Evolutionary conservation across 1,140 invertebrate genomes (phyloP).

Genomic region (Mamestra configurata): DNA sequence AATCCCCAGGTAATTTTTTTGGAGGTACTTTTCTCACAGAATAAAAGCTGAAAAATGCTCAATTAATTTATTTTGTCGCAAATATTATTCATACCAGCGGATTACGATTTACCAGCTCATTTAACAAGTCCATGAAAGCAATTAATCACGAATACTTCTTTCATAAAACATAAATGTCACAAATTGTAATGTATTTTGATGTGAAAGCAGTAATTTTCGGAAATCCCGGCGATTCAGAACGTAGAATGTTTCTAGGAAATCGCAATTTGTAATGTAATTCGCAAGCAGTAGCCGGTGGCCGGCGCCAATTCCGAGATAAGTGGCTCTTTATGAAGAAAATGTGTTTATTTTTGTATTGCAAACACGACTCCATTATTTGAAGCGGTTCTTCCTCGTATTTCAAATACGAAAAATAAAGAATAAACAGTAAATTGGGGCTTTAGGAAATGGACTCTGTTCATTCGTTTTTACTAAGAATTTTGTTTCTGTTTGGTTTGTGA

Average conservation of each 20-base stretch:
- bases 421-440: background rate
- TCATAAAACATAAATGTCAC: background rate
- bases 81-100: too few species aligned
- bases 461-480: background rate
- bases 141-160: background rate
- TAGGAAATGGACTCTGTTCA: background rate
- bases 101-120: background rate
- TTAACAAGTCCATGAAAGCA: background rate
- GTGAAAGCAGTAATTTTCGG: background rate
- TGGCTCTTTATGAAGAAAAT: slow-evolving; percentile 1
- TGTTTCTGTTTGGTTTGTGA: background rate
- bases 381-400: slow-evolving; percentile 15
- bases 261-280: background rate
- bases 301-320: background rate
- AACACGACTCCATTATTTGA: slow-evolving; percentile 18
- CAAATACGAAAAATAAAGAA: slow-evolving; percentile 10
- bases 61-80: too few species aligned
- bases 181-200: background rate
- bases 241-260: background rate
- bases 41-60: too few species aligned
- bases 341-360: background rate
- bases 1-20: too few species aligned
- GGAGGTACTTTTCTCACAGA: too few species aligned
- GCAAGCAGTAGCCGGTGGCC: background rate
- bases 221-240: background rate